Evolutionary conservation across 2,113 vertebrate species (phyloP).

Genomic region (Ivindomyrus marchei): DNA sequence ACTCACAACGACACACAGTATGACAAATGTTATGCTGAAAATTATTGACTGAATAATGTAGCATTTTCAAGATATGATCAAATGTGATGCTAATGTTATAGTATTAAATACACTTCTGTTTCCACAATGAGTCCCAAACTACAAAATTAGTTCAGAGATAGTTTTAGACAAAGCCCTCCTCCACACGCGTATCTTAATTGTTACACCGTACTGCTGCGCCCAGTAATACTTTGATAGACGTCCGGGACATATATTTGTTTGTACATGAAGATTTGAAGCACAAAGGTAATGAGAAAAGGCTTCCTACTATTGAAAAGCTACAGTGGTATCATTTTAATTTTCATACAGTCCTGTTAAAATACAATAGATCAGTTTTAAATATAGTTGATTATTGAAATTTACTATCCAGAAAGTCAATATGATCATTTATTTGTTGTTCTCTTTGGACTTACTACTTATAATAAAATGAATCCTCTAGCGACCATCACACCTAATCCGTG

Average conservation of each 20-base stretch:
- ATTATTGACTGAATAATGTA: not conserved
- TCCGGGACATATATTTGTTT: constrained; percentile 55
- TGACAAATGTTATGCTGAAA: not conserved
- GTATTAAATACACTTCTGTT: not conserved
- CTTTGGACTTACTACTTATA: not conserved
- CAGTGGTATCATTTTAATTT: not conserved
- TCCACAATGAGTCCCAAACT: constrained; percentile 24
- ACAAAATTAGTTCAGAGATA: constrained; percentile 51
- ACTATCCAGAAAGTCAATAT: constrained; percentile 4
- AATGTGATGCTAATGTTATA: not conserved
- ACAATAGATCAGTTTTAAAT: not conserved
- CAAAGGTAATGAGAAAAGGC: constrained; percentile 53
- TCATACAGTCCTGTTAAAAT: not conserved
- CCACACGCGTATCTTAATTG: constrained; percentile 41
- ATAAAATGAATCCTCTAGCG: not conserved
- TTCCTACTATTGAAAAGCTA: not conserved
- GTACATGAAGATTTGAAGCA: constrained; percentile 69
- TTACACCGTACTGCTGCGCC: constrained; percentile 38
- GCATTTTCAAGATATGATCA: not conserved
- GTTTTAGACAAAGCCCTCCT: constrained; percentile 53
- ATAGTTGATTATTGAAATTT: not conserved
- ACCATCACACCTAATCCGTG: not conserved
- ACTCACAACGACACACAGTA: not conserved
- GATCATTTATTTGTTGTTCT: constrained; percentile 20
- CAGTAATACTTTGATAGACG: constrained; percentile 70